phyloP scores from a whole-genome alignment of 2,797 vertebrate genomes.

The Cyclopterus lumpus region DNA sequence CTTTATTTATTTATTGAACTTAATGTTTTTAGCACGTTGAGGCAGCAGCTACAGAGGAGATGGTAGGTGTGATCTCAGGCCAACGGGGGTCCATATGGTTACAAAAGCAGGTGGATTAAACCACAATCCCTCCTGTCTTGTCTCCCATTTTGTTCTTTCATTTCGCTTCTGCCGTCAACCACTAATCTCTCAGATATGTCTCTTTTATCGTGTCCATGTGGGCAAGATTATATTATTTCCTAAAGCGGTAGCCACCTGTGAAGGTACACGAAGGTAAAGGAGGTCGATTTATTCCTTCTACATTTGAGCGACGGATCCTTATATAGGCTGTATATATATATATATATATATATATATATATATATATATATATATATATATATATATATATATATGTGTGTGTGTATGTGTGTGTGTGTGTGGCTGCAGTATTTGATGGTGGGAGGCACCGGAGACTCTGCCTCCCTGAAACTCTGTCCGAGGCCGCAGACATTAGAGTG shows the following conservation, averaged over 20 bases:
- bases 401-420: background rate
- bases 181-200: conserved; percentile 30
- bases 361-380: too few species aligned
- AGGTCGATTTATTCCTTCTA: conserved; percentile 42
- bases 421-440: conserved; percentile 8
- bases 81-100: conserved; percentile 35
- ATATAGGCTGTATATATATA: background rate
- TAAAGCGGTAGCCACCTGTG: conserved; percentile 52
- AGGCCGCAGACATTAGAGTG: conserved; percentile 1
- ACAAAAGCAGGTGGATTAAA: conserved; percentile 46
- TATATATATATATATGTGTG: too few species aligned
- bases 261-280: conserved; percentile 48
- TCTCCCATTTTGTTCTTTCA: conserved; percentile 47
- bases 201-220: conserved; percentile 37
- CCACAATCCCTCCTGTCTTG: conserved; percentile 36
- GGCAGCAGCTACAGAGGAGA: conserved; percentile 9
- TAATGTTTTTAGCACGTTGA: background rate
- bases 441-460: conserved; percentile 28
- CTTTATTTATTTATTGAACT: background rate
- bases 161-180: conserved; percentile 17
- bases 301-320: conserved; percentile 20
- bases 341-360: conserved; percentile 13
- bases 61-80: conserved; percentile 42
- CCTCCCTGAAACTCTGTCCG: conserved; percentile 23
- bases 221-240: conserved; percentile 46